Conservation (phyloP, 2,113 vertebrate species). For the Xerus inauris region DNA sequence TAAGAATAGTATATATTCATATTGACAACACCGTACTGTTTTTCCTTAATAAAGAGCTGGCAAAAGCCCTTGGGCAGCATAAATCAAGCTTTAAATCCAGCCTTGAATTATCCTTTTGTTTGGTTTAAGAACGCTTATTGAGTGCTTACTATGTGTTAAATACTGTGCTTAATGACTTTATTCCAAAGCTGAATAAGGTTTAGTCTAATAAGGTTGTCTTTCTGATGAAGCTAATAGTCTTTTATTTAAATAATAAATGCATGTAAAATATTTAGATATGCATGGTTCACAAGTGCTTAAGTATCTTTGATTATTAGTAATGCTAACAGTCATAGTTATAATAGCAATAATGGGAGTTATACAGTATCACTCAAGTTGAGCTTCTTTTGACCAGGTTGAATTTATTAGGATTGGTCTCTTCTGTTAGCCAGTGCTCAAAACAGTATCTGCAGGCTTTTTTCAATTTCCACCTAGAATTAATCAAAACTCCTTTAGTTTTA, state of each 20-base stretch:
- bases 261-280: background rate
- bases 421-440: background rate
- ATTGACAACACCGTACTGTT: background rate
- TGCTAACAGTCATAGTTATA: no score
- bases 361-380: background rate
- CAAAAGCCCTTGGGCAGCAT: background rate
- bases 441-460: background rate
- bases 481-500: slow-evolving; percentile 25
- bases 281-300: background rate
- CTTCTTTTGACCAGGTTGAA: background rate
- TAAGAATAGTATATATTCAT: background rate
- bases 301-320: background rate
- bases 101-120: background rate
- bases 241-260: slow-evolving; percentile 28
- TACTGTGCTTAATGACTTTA: background rate
- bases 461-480: background rate
- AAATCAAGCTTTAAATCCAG: background rate
- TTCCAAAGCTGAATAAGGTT: background rate
- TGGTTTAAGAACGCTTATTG: background rate
- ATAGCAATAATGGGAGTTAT: background rate
- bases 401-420: background rate
- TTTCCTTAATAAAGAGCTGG: background rate
- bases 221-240: background rate
- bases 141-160: background rate
- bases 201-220: no score